Evolutionary conservation across 2,888 invertebrate genomes (phyloP).

Genomic region (Phyto melanocephala): DNA sequence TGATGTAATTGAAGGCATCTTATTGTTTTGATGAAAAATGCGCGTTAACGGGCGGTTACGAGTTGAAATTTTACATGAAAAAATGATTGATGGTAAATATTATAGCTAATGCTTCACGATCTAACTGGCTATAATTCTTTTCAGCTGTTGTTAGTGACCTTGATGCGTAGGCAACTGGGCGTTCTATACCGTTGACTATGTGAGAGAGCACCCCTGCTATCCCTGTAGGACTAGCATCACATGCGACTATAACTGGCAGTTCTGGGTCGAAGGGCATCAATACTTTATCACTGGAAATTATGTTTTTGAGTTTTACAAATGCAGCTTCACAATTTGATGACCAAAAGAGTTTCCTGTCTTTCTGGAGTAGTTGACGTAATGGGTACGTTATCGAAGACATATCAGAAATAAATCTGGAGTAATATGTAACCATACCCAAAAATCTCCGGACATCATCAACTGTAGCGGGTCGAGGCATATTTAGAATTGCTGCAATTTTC

Average conservation of each 20-base stretch:
- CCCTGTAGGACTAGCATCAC: conserved; percentile 50
- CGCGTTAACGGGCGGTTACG: conserved; percentile 44
- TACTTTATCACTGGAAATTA: background rate
- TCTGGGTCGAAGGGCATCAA: background rate
- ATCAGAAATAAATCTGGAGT: background rate
- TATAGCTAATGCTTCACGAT: conserved; percentile 28
- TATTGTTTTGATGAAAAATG: conserved; percentile 51
- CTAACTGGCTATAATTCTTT: conserved; percentile 54
- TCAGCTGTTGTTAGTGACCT: conserved; percentile 54
- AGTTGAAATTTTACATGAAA: conserved; percentile 43
- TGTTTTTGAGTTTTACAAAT: background rate
- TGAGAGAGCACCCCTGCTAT: conserved; percentile 54
- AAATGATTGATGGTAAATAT: conserved; percentile 35
- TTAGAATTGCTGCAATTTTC: background rate
- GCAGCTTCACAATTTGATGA: background rate
- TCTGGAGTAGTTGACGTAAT: background rate
- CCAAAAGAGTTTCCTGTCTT: background rate
- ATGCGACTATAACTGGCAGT: background rate
- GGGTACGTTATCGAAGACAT: background rate
- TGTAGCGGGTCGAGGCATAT: background rate
- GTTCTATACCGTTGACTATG: conserved; percentile 37
- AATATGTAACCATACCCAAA: background rate
- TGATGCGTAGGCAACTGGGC: conserved; percentile 50
- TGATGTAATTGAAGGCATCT: conserved; percentile 37
- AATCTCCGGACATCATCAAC: background rate